A percentile compares a stretch with the other conserved stretches of the same genome.
Evolutionary conservation across 2,113 vertebrate genomes (phyloP).

Genomic region (Protobothrops mucrosquamatus): DNA sequence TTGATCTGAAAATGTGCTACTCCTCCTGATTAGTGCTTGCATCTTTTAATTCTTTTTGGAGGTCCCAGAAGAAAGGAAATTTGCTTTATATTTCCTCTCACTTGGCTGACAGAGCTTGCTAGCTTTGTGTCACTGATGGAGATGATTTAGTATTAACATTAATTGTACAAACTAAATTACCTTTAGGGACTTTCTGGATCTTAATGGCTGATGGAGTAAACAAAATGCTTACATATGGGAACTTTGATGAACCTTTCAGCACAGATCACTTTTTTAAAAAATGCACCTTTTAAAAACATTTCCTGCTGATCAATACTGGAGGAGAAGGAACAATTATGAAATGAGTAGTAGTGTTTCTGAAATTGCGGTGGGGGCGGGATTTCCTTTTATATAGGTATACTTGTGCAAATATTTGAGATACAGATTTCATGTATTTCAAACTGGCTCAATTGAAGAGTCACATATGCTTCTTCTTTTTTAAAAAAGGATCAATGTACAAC

Average conservation of each 20-base stretch:
- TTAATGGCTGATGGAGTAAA: conserved; percentile 54
- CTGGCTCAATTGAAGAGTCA: neutral
- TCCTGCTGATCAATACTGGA: neutral
- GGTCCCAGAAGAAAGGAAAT: conserved; percentile 29
- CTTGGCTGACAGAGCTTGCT: conserved; percentile 50
- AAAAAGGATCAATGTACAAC: neutral
- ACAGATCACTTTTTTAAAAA: neutral
- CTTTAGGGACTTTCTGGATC: conserved; percentile 57
- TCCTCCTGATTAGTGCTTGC: conserved; percentile 13
- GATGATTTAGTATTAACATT: conserved; percentile 63
- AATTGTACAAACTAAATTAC: conserved; percentile 60
- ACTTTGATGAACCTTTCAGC: neutral
- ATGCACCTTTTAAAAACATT: neutral
- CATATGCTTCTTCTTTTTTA: neutral
- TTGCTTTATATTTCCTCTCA: conserved; percentile 49
- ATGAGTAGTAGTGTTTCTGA: neutral
- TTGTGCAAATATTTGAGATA: neutral
- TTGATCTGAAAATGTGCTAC: neutral
- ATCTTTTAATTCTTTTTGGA: conserved; percentile 38
- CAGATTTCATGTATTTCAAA: neutral
- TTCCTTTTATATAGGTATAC: neutral
- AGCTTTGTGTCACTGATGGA: conserved; percentile 61
- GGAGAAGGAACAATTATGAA: conserved; percentile 14
- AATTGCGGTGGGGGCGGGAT: neutral
- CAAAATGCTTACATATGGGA: conserved; percentile 37